Percentiles rank a stretch among this genome's conserved stretches.
Conservation (phyloP, 2,113 vertebrate genomes). For the Takifugu bimaculatus region DNA sequence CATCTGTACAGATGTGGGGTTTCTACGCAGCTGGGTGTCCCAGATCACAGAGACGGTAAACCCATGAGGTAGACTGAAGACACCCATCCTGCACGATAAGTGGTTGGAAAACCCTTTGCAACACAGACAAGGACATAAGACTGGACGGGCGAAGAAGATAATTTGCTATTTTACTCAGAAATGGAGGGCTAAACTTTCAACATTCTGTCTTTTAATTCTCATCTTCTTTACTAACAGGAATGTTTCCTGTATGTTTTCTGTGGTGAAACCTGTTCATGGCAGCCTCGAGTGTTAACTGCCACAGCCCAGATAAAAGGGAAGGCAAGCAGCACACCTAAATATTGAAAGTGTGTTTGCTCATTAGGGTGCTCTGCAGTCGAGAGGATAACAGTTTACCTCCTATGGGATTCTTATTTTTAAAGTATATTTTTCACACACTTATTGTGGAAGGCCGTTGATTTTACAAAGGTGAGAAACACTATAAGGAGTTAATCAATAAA, state of each 20-base stretch:
- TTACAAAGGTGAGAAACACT: slow-evolving; percentile 3
- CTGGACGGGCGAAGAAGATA: slow-evolving; percentile 9
- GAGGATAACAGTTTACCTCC: slow-evolving; percentile 3
- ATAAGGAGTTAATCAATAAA: slow-evolving; percentile 58
- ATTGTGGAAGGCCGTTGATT: slow-evolving; percentile 1
- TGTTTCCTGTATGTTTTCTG: slow-evolving; percentile 32
- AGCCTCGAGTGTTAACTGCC: slow-evolving; percentile 55
- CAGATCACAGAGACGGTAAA: slow-evolving; percentile 9
- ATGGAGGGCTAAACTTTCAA: slow-evolving; percentile 20
- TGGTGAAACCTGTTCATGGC: slow-evolving; percentile 46
- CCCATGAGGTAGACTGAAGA: slow-evolving; percentile 1
- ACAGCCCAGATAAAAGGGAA: slow-evolving; percentile 8
- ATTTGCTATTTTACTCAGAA: slow-evolving; percentile 2
- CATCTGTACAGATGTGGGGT: slow-evolving; percentile 7
- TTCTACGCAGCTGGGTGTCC: slow-evolving; percentile 11
- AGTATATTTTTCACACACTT: too few species aligned
- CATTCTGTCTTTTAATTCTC: neutral
- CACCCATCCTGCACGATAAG: slow-evolving; percentile 5
- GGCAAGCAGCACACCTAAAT: slow-evolving; percentile 23
- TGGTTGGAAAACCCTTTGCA: slow-evolving; percentile 1
- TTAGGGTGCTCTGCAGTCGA: slow-evolving; percentile 8
- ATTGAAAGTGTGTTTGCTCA: slow-evolving; percentile 30
- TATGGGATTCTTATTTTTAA: too few species aligned
- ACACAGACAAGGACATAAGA: slow-evolving; percentile 21
- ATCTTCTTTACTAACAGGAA: slow-evolving; percentile 4